Evolutionary conservation across 2,113 vertebrate species (phyloP).

Genomic region (Leiothrix lutea): DNA sequence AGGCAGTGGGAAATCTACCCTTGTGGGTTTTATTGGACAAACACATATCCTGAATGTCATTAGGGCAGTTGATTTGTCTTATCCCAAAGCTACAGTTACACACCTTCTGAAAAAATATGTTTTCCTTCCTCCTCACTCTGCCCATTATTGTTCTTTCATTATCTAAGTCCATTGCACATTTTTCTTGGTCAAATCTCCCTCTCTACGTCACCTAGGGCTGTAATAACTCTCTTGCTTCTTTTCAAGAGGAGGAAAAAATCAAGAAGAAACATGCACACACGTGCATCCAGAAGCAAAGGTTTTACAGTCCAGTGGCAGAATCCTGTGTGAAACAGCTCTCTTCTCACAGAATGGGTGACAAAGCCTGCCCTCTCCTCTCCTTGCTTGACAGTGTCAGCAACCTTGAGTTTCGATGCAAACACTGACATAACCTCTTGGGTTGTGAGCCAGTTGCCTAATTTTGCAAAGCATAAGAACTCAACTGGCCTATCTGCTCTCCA

Average conservation of each 20-base stretch:
- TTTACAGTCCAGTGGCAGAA: not conserved
- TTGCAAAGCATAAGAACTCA: not conserved
- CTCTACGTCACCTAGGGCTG: not conserved
- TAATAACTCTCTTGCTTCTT: not conserved
- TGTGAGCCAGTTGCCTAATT: not conserved
- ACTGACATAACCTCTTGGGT: not conserved
- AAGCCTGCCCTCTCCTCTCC: not conserved
- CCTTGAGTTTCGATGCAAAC: not conserved
- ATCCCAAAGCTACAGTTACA: not conserved
- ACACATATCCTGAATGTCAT: not conserved
- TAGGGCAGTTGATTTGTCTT: not conserved
- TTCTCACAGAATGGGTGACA: rapidly evolving
- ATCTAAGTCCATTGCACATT: not conserved
- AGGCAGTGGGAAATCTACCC: not conserved
- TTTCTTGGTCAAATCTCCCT: not conserved
- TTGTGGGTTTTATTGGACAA: not conserved
- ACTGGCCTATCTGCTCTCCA: not conserved
- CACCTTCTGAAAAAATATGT: not conserved
- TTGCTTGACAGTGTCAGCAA: not conserved
- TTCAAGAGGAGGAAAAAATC: not conserved
- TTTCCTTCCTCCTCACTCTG: not conserved
- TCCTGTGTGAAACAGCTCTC: not conserved
- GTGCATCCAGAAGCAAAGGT: not conserved
- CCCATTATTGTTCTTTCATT: not conserved
- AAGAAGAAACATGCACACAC: not conserved